Evolutionary conservation across 2,113 vertebrate genomes (phyloP).

Genomic region (Zosterops pallidus): DNA sequence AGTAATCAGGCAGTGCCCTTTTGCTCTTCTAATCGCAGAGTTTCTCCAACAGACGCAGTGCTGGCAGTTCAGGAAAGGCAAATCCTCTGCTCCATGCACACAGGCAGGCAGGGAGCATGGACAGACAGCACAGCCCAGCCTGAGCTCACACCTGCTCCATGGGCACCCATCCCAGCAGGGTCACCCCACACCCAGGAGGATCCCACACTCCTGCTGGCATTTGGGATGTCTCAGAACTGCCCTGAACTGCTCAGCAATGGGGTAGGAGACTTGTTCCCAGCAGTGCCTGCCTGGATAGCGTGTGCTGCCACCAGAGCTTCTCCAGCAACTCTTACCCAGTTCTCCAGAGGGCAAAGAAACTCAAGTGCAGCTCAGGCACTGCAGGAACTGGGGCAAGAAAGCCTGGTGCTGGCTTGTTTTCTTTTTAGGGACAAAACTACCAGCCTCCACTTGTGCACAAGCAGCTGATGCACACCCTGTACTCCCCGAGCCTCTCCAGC

Average conservation of each 20-base stretch:
- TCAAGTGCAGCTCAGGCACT: background rate
- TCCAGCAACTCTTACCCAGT: fast-evolving
- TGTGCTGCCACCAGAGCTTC: background rate
- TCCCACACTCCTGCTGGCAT: fast-evolving
- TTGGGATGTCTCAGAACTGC: fast-evolving
- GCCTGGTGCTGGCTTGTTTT: background rate
- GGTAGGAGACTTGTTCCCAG: background rate
- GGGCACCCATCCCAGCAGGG: background rate
- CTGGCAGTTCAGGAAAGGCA: background rate
- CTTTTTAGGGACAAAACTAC: background rate
- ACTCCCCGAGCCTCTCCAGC: background rate
- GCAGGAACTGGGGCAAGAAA: fast-evolving
- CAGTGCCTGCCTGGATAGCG: fast-evolving
- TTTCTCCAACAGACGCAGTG: fast-evolving
- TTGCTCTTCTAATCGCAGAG: background rate
- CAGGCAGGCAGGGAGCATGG: fast-evolving
- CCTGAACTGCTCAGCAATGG: fast-evolving
- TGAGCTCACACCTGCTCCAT: background rate
- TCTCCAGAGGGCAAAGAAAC: background rate
- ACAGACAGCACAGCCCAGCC: background rate
- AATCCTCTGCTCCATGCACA: background rate
- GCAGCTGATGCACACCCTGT: background rate
- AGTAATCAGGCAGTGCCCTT: background rate
- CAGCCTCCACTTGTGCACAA: background rate
- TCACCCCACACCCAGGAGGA: background rate